Conservation (phyloP, 2,888 invertebrate species). For the Limulus polyphemus region DNA sequence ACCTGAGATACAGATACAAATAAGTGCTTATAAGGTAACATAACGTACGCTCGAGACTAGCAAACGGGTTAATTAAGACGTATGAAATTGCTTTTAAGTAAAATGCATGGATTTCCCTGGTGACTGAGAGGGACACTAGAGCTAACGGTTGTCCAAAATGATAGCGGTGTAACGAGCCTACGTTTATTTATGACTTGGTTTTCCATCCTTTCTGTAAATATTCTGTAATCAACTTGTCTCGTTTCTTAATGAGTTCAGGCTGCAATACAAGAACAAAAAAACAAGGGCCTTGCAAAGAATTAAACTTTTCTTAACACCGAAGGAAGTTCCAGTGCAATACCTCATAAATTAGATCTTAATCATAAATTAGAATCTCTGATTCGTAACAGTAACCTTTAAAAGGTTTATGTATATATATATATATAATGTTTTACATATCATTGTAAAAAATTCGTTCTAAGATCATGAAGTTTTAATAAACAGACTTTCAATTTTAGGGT, state of each 20-base stretch:
- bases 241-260: slow-evolving; percentile 69
- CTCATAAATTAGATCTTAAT: too few relatives aligned
- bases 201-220: slow-evolving; percentile 60
- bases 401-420: too few relatives aligned
- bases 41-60: slow-evolving; percentile 21
- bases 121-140: slow-evolving; percentile 51
- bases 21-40: too few relatives aligned
- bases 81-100: slow-evolving; percentile 80
- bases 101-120: slow-evolving; percentile 74
- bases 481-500: too few relatives aligned
- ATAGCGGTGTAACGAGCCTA: slow-evolving; percentile 61
- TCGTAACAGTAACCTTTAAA: too few relatives aligned
- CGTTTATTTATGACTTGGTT: slow-evolving; percentile 81
- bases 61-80: slow-evolving; percentile 33
- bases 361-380: too few relatives aligned
- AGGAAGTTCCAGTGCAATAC: too few relatives aligned
- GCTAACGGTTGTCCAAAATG: slow-evolving; percentile 41
- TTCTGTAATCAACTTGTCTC: slow-evolving; percentile 65
- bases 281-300: slow-evolving; percentile 56
- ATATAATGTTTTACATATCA: too few relatives aligned
- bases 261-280: slow-evolving; percentile 68
- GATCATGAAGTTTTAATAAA: too few relatives aligned
- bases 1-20: too few relatives aligned
- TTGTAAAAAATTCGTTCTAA: too few relatives aligned
- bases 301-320: too few relatives aligned